A percentile compares a stretch with the other conserved stretches of the same genome.
These are phyloP conservation scores for Oceanodroma tethys DNA, from an alignment of 2,113 vertebrate species.

Conservation along the genomic window DNA sequence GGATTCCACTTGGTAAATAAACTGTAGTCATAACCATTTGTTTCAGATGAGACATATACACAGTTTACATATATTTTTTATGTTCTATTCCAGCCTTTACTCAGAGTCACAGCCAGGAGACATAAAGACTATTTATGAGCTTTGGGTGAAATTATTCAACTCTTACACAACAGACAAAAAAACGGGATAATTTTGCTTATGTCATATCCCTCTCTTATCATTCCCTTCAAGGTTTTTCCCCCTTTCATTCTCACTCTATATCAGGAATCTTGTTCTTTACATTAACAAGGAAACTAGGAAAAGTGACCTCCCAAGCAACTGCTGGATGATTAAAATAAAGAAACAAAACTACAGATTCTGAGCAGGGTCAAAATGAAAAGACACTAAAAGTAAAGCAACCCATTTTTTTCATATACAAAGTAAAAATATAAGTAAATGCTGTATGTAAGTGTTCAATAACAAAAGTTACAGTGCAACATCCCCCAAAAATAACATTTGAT, in stretches of 20 bases:
- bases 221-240: not conserved
- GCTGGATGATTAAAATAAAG: not conserved
- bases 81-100: not conserved
- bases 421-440: not conserved
- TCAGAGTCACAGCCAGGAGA: conserved; percentile 14
- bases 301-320: not conserved
- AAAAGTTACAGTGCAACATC: not conserved
- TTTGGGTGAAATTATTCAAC: not conserved
- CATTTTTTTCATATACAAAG: not conserved
- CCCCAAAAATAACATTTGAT: not conserved
- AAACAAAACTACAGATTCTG: not conserved
- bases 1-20: conserved; percentile 64
- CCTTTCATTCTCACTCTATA: not conserved
- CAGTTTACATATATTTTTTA: conserved; percentile 12
- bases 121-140: conserved; percentile 1
- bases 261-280: not conserved
- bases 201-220: not conserved
- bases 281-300: not conserved
- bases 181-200: not conserved
- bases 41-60: conserved; percentile 22
- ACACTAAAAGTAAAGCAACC: not conserved
- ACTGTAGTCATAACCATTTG: conserved; percentile 36
- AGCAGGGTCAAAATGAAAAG: not conserved
- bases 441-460: not conserved
- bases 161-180: not conserved